phyloP scores from a whole-genome alignment of 2,113 vertebrate species.

The Noctilio leporinus region DNA sequence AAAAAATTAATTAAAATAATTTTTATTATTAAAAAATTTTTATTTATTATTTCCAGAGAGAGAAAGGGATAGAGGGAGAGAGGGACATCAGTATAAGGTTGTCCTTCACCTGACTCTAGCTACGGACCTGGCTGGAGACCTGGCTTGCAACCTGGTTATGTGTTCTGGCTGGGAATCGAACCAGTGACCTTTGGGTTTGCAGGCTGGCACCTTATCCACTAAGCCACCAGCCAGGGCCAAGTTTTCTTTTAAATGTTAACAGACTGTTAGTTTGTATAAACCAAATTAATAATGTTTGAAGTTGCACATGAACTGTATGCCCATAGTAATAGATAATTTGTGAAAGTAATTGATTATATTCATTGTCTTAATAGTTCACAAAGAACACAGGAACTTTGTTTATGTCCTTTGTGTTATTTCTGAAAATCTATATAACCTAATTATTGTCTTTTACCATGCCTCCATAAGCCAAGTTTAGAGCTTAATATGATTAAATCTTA shows the following conservation, averaged over 20 bases:
- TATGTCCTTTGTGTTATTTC: background rate
- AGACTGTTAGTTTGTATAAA: background rate
- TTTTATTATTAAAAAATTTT: too few species aligned
- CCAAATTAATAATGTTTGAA: slow-evolving; percentile 10
- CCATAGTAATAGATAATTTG: background rate
- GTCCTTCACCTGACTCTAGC: too few species aligned
- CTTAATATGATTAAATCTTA: slow-evolving; percentile 14
- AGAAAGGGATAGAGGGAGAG: too few species aligned
- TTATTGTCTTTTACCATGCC: background rate
- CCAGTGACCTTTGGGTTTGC: too few species aligned
- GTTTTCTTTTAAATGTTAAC: background rate
- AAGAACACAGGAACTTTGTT: slow-evolving; percentile 2
- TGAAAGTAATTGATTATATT: slow-evolving; percentile 26
- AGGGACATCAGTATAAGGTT: too few species aligned
- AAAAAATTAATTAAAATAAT: too few species aligned
- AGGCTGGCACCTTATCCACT: too few species aligned
- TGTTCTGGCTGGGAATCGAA: too few species aligned
- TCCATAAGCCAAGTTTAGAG: background rate
- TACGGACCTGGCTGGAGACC: too few species aligned
- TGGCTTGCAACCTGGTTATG: too few species aligned
- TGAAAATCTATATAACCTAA: background rate
- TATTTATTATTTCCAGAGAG: too few species aligned
- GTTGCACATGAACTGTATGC: background rate
- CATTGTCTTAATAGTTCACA: background rate
- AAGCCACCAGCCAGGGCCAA: too few species aligned